phyloP scores from a whole-genome alignment of 2,113 vertebrate species.

The Speoplatyrhinus poulsoni region DNA sequence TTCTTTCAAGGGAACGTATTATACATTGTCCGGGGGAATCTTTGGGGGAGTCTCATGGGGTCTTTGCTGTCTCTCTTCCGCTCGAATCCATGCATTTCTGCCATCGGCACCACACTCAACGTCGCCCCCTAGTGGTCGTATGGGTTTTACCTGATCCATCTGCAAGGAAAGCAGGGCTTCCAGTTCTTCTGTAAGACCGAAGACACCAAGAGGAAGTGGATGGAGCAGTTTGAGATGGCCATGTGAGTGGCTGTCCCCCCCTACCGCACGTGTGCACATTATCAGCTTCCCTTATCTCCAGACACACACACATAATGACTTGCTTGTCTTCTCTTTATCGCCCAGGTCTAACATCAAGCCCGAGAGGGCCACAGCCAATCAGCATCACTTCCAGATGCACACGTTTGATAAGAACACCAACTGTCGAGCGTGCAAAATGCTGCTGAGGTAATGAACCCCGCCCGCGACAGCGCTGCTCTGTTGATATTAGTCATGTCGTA shows the following conservation, averaged over 20 bases:
- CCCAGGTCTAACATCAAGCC: constrained; percentile 96
- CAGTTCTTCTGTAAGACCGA: constrained; percentile 99
- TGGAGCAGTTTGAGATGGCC: constrained; percentile 99
- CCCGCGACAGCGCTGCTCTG: background rate
- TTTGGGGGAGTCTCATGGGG: background rate
- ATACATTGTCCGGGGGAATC: background rate
- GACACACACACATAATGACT: background rate
- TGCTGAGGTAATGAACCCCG: constrained; percentile 82
- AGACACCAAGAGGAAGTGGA: constrained; percentile 98
- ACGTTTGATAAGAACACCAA: constrained; percentile 94
- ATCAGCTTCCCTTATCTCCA: background rate
- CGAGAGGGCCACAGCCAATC: constrained; percentile 92
- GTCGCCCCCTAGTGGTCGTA: constrained; percentile 89
- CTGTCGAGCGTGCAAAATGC: constrained; percentile 95
- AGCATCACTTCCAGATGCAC: constrained; percentile 98
- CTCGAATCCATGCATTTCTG: constrained; percentile 20
- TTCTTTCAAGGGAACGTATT: background rate
- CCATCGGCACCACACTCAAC: constrained; percentile 39
- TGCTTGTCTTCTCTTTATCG: constrained; percentile 6
- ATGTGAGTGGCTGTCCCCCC: constrained; percentile 80
- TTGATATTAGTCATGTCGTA: too few species aligned
- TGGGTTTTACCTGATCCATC: constrained; percentile 94
- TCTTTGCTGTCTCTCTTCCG: constrained; percentile 14
- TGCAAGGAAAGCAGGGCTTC: constrained; percentile 97
- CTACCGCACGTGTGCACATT: background rate